Evolutionary conservation across 2,113 vertebrate genomes (phyloP).

Genomic region (Sceloporus undulatus): DNA sequence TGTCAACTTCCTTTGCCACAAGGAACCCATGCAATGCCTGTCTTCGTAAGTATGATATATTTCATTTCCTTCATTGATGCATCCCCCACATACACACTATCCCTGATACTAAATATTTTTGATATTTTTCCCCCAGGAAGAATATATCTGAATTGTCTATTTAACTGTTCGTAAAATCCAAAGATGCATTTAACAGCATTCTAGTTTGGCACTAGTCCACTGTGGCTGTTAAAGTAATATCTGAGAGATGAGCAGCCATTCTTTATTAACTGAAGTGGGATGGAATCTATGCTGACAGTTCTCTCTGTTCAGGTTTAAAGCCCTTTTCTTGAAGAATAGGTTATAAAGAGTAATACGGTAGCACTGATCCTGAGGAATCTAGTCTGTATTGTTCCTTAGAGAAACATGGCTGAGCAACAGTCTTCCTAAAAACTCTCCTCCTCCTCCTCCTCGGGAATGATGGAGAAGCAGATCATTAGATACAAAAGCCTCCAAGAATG

Average conservation of each 20-base stretch:
- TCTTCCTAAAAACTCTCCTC: neutral
- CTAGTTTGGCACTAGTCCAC: neutral
- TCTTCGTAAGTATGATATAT: neutral
- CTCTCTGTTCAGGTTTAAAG: neutral
- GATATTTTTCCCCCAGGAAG: neutral
- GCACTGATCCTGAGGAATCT: constrained; percentile 27
- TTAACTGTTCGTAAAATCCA: neutral
- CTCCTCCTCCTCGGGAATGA: neutral
- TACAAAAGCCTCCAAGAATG: neutral
- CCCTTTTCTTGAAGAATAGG: neutral
- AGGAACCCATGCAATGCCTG: neutral
- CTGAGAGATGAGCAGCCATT: neutral
- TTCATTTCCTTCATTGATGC: neutral
- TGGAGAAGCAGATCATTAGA: neutral
- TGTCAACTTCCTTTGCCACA: neutral
- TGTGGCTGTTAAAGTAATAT: neutral
- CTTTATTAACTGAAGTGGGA: neutral
- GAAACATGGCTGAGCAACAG: neutral
- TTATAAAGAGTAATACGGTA: neutral
- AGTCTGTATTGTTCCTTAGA: neutral
- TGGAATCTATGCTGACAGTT: neutral
- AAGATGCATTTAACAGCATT: neutral
- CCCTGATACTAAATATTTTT: neutral
- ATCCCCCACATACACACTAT: neutral
- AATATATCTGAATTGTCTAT: no score